phyloP scores from a whole-genome alignment of 1,140 invertebrate genomes.

The Tetragnatha versicolor region DNA sequence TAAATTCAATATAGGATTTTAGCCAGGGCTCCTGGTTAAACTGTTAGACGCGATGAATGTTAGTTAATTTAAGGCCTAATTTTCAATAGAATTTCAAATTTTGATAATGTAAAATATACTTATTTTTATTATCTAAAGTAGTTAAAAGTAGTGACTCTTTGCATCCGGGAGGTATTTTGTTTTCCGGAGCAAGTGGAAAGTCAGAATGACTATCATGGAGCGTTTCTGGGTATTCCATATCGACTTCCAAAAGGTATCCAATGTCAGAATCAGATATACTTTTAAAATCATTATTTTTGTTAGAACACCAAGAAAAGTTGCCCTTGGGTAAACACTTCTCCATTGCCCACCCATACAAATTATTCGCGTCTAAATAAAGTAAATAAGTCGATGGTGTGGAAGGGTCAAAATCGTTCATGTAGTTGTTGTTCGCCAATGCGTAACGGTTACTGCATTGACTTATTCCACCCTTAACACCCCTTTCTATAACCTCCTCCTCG shows the following conservation, averaged over 20 bases:
- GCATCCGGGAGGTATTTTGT: conserved; percentile 62
- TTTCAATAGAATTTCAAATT: no score
- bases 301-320: conserved; percentile 45
- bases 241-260: no score
- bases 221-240: no score
- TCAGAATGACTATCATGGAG: conserved; percentile 61
- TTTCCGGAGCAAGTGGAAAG: no score
- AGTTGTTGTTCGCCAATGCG: conserved; percentile 59
- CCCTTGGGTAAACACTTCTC: conserved; percentile 36
- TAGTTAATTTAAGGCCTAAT: no score
- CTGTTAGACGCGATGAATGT: conserved; percentile 67
- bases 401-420: conserved; percentile 51
- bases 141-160: conserved; percentile 7
- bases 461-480: no score
- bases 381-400: conserved; percentile 57
- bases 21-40: no score
- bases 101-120: no score
- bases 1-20: no score
- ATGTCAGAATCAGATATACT: conserved; percentile 54
- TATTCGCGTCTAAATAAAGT: conserved; percentile 58
- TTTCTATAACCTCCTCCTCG: no score
- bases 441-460: conserved; percentile 57
- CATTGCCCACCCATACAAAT: conserved; percentile 58
- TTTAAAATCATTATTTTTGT: not conserved
- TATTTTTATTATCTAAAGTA: no score